Base-by-base conservation (phyloP, 1,140 invertebrate species). In the Luehdorfia chinensis region DNA sequence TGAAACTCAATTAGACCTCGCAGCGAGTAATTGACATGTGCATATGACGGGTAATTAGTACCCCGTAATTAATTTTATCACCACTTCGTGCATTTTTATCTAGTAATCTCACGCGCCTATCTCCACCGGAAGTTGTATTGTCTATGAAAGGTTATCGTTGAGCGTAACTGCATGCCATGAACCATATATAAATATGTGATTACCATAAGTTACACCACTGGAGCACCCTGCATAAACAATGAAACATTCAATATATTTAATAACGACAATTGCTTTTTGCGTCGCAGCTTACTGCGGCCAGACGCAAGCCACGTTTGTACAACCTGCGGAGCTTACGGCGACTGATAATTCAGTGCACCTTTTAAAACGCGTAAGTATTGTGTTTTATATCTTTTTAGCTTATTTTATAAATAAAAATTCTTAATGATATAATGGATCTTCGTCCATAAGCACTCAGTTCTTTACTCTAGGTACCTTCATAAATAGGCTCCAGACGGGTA, bases 121-220 rank as follows among this genome's bases (percentile, higher is more conserved):
- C 59, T 34, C 32, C 47, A 48, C 73, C 69, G 75, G 75, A 79
- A 71, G 67, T 69, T 64, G 49, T 62, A 79, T 77, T 77, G 67
- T 78, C 68, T 74, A 58, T 69, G 55, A 67, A 64, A 68, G 51
- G 53, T 65, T 75, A 65, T 61, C 66, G 50, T 66, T 64, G 52
- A 50, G 23, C 32, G 31, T 18, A 18, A 33, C 34, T 51, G 39
- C 70, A 75, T 67, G 66, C 67, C 57, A 73, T 49, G 30, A 47
- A 14, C n/a, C 31, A 16, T 30, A 36, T 76, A 76, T 75, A 79
- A 65, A 71, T 53, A 61, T 36, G 37, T 21, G 47, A 11, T 36
- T 9, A 21, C 16, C 14, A 49, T 5, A 37, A 14, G 28, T 37
- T 37, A 50, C 44, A 21, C 18, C 51, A 61, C 59, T 60, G 21